Evolutionary conservation across 1,140 invertebrate genomes (phyloP).

Genomic region (Gryon sp.): DNA sequence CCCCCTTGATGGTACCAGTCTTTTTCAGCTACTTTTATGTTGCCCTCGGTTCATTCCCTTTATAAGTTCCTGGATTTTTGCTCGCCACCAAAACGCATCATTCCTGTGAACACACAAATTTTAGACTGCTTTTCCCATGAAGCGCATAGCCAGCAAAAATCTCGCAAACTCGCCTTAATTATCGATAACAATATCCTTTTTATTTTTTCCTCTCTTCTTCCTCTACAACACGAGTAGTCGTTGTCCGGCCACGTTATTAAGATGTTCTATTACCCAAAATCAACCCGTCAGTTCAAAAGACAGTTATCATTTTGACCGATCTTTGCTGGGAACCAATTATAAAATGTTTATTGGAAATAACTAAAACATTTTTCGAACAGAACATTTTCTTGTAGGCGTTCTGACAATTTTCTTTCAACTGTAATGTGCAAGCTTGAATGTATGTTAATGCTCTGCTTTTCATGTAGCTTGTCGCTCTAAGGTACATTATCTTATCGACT

Average conservation of each 20-base stretch:
- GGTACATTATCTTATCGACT: constrained; percentile 6
- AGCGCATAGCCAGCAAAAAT: too few species aligned
- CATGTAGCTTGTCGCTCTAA: not conserved
- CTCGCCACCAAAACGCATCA: constrained; percentile 45
- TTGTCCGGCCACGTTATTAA: constrained; percentile 21
- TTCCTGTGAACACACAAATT: constrained; percentile 54
- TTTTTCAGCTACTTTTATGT: constrained; percentile 65
- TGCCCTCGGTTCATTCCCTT: constrained; percentile 48
- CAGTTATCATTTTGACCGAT: constrained; percentile 21
- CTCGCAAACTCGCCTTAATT: constrained; percentile 21
- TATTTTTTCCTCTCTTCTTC: too few species aligned
- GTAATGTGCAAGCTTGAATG: too few species aligned
- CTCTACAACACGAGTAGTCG: constrained; percentile 34
- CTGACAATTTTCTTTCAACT: too few species aligned
- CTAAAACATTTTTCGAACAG: not conserved
- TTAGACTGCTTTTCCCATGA: constrained; percentile 41
- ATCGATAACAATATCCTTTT: constrained; percentile 41
- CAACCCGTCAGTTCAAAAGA: not conserved
- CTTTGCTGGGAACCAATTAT: constrained; percentile 15
- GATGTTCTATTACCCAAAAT: constrained; percentile 33
- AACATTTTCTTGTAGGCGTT: not conserved
- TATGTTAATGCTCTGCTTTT: too few species aligned
- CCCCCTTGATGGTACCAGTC: constrained; percentile 58
- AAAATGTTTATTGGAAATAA: constrained; percentile 17
- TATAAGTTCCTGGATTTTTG: constrained; percentile 62